Base-by-base conservation (phyloP, 2,888 invertebrate genomes). In the Tipula helvola region DNA sequence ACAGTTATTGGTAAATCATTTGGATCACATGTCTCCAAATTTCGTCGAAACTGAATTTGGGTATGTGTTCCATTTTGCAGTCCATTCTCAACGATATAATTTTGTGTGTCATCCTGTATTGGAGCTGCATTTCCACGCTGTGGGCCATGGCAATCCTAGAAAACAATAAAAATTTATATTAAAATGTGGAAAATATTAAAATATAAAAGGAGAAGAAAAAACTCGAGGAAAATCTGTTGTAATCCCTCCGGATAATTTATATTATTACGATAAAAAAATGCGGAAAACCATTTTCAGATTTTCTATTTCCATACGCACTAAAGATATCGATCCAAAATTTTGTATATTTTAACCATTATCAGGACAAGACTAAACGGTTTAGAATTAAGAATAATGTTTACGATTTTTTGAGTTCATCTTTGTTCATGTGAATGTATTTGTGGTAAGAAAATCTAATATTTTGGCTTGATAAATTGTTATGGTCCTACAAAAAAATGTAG, bases 31-130 rank as follows among this genome's bases (percentile, higher is more conserved):
- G 97, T 97, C 91, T 96, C 95, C 90, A 97, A 93, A 89, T 94
- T 93, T 87, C 97, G 93, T 88, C 95, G 93, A 90, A 97, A 97
- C 90, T 95, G 94, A 71, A 97, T 93, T 28, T 95, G 95, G 0
- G 97, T 96, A 91, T 97, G 97, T 1, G 97, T 97, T 88, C 93
- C 93, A 91, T 97, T 97, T 93, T 97, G 96, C 90, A 95, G 95
- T 2, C 96, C 97, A 87, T 90, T 89, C 89, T 96, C 93, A 88
- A 97, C 93, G 90, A 95, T 94, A 91, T 96, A 96, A 91, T 97
- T 96, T 91, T 96, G 96, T 86, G 96, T 95, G 88, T 95, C 94
- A 91, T 97, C 97, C 89, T 95, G 93, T 90, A 94, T 93, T 84
- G 95, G 95, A 87, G 95, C 95, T 87, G 93, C 93, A 89, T 95